Conservation (phyloP, 2,113 vertebrate genomes). For the Progne subis region DNA sequence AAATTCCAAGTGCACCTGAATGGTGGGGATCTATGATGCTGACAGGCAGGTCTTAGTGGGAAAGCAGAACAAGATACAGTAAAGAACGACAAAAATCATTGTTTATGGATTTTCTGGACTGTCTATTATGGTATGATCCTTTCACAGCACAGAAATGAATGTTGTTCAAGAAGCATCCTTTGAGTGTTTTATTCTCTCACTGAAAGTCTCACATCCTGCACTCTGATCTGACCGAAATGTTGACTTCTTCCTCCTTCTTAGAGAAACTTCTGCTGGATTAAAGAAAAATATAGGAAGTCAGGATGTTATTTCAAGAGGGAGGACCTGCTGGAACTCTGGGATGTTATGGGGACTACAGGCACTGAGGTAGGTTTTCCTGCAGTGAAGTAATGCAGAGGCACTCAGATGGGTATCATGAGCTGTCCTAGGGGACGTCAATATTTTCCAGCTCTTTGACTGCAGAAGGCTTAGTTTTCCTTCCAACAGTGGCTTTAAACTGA, state of each 20-base stretch:
- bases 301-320: neutral
- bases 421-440: accelerated
- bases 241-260: neutral
- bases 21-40: neutral
- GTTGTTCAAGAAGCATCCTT: neutral
- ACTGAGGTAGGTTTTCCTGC: neutral
- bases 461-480: neutral
- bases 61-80: neutral
- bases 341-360: neutral
- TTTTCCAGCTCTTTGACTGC: neutral
- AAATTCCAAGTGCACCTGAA: neutral
- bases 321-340: neutral
- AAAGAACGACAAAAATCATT: neutral
- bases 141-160: neutral
- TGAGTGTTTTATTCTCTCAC: neutral
- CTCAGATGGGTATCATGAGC: neutral
- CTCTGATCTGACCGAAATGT: neutral
- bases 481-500: neutral
- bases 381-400: neutral
- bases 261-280: neutral
- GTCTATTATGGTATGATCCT: neutral
- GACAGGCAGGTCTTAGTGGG: neutral
- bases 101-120: neutral
- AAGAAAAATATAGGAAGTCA: neutral
- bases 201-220: neutral